Evolutionary conservation across 2,113 vertebrate species (phyloP), one percentile per base, ranked within the genome.

Genomic region (Halcyon senegalensis): DNA sequence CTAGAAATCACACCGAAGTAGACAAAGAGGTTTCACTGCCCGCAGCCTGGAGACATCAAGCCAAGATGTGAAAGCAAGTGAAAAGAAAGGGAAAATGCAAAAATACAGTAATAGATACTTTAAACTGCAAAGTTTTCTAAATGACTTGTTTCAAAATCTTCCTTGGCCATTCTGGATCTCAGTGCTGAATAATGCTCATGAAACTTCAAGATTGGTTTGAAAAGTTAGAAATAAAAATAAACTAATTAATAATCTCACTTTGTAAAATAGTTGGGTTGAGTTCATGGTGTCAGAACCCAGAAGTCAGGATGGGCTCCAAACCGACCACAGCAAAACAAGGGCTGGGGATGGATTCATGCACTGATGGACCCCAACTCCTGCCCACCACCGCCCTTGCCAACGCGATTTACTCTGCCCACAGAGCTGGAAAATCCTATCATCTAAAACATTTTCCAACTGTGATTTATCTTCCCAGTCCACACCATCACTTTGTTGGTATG

Each of bases 401-500:
- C 27, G 19, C 20, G 46, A 46, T 46, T 46, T 46, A 19, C 46
- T 46, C 46, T 46, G 46, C 46, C 46, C 46, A 20, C 19, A 46
- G 19, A 46, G 46, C 46, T 46, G 46, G 46, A 46, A 46, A 46
- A 20, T 20, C 46, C 46, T 46, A 46, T 18, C 46, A 46, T 19
- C 46, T 46, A 12, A 51, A 51, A 51, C 23, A 51, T 25, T 25
- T 51, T 51, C 50, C 23, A 13, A 51, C 50, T 51, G 50, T 51
- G 50, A 51, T 31, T 84, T 63, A 53, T 53, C 21, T 79, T 72
- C 43, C 51, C 17, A n/a, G 28, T 28, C 28, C 53, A 74, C 53
- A 67, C 24, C 53, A 33, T 6, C 11, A 7, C 39, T 31, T 33
- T 19, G 23, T 0, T 3, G 3, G 18, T 10, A 28, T 0, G 31